Conservation (phyloP, 2,797 vertebrate genomes). For the Bucorvus abyssinicus region DNA sequence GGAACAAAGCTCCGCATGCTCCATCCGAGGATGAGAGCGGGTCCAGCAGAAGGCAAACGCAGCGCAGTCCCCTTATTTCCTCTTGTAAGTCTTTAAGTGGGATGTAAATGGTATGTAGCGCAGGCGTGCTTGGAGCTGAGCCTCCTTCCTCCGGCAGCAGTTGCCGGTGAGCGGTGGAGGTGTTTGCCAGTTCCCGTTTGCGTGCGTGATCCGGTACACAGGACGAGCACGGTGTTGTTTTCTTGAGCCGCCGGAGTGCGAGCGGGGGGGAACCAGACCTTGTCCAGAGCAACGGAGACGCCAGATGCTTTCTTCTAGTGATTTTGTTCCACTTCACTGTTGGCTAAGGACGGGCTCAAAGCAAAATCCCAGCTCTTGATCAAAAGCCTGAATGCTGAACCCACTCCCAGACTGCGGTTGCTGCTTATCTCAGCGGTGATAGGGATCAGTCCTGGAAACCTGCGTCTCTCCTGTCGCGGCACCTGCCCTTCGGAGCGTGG, state of each 20-base stretch:
- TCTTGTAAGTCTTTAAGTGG: not conserved
- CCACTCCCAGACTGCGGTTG: not conserved
- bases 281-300: not conserved
- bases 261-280: not conserved
- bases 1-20: not conserved
- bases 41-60: not conserved
- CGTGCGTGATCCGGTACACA: not conserved
- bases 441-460: not conserved
- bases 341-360: not conserved
- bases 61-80: not conserved
- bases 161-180: not conserved
- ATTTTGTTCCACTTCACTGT: constrained; percentile 37
- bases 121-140: not conserved
- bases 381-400: not conserved
- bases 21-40: not conserved
- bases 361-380: constrained; percentile 21
- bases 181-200: not conserved
- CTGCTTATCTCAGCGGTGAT: not conserved
- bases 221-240: not conserved
- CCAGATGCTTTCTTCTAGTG: constrained; percentile 20
- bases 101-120: not conserved
- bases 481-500: not conserved
- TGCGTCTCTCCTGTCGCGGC: not conserved
- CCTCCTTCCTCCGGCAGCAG: not conserved
- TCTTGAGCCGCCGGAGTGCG: not conserved